Conservation (phyloP, 2,797 vertebrate species). For the Allobates femoralis region DNA sequence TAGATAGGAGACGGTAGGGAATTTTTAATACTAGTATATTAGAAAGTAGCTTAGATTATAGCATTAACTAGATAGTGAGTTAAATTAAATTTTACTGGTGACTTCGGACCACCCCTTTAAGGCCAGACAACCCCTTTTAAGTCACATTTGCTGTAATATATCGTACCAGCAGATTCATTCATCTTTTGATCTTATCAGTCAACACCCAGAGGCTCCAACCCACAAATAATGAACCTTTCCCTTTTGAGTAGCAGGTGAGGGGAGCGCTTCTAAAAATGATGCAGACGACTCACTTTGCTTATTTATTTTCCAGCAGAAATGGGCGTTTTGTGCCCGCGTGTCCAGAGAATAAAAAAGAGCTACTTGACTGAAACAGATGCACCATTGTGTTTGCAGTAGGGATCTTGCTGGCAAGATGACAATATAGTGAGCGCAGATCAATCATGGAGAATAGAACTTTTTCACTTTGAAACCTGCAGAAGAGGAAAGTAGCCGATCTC, state of each 20-base stretch:
- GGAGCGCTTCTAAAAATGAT: neutral
- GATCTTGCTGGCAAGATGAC: slow-evolving; percentile 6
- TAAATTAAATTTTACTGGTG: too few species aligned
- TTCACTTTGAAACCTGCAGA: neutral
- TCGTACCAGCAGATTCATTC: too few species aligned
- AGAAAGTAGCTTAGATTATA: too few species aligned
- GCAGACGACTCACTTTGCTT: neutral
- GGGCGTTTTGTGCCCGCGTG: neutral
- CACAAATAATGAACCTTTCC: slow-evolving; percentile 10
- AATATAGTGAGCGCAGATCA: slow-evolving; percentile 38
- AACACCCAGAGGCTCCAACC: neutral
- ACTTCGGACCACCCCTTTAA: too few species aligned
- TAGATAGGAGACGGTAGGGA: too few species aligned
- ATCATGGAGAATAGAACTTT: slow-evolving; percentile 25
- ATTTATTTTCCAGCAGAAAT: slow-evolving; percentile 20
- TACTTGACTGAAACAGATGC: slow-evolving; percentile 11
- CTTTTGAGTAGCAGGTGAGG: neutral
- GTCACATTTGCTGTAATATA: neutral
- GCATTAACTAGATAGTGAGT: too few species aligned
- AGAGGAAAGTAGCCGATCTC: neutral
- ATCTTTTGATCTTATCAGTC: neutral
- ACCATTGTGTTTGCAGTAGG: slow-evolving; percentile 31
- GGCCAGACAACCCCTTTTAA: too few species aligned
- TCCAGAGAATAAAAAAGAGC: slow-evolving; percentile 25
- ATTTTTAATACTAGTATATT: too few species aligned